Conservation (phyloP, 2,888 invertebrate species). For the Loripinus fragilis region DNA sequence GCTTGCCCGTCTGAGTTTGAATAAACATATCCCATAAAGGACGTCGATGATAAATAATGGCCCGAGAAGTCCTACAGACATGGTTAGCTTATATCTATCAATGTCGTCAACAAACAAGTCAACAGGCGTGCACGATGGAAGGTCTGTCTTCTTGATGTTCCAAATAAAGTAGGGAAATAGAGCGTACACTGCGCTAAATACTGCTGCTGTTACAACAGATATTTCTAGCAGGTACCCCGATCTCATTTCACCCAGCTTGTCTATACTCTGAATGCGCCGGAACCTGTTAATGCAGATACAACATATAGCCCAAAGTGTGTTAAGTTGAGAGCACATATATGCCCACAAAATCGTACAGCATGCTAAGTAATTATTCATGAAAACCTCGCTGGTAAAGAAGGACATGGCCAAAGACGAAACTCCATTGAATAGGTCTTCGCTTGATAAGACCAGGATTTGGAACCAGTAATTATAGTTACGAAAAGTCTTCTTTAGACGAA, state of each 20-base stretch:
- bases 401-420: neutral
- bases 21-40: neutral
- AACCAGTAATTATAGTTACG: constrained; percentile 11
- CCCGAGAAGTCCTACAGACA: neutral
- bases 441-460: neutral
- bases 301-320: neutral
- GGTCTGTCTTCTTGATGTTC: no score
- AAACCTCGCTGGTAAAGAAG: neutral
- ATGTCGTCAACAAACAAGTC: neutral
- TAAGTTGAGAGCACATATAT: neutral
- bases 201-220: neutral
- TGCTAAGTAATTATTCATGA: neutral
- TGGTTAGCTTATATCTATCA: neutral
- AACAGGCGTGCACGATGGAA: neutral
- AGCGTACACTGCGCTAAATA: neutral
- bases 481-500: neutral
- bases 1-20: neutral
- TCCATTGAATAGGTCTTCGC: neutral
- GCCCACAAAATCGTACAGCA: neutral
- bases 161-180: neutral
- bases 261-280: neutral
- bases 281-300: constrained; percentile 9
- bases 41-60: neutral
- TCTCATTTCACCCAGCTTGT: neutral
- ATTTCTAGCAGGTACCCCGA: neutral